Evolutionary conservation across 2,113 vertebrate species (phyloP), one percentile per base, ranked within the genome.

Genomic region (Cochlearius cochlearius): DNA sequence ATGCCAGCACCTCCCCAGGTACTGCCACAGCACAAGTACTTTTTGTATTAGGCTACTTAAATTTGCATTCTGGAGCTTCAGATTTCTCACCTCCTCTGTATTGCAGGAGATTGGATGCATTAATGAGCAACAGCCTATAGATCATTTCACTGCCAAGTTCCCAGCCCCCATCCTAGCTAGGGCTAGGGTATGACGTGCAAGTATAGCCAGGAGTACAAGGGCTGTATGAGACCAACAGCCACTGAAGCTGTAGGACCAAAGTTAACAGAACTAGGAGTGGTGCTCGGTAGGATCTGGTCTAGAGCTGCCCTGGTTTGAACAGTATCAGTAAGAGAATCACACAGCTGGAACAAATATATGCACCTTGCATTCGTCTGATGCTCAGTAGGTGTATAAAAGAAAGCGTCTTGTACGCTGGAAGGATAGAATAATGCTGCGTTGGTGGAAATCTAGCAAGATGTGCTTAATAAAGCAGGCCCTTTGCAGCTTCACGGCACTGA

Each of bases 381-480:
- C 38, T 93, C 60, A 67, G 50, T 19, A 47, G 32, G 29, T 63
- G 13, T 69, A 45, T 45, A 6, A n/a, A 75, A 79, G 41, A 63
- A 43, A 16, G 25, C 10, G 19, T 41, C 22, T 38, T 49, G 9
- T 19, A 4, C n/a, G 50, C 62, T 91, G 87, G 62, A 90, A 94
- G 81, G 78, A 53, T 7, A 74, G 53, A 82, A 73, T 25, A 72
- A 41, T 80, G 94, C 92, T 90, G 85, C 3, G 2, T 56, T 9
- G 3, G 82, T 90, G 95, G 88, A 92, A 96, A 90, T 36, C 32
- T 13, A 73, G 74, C 11, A 96, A 11, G 58, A 87, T 80, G 32
- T 77, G 75, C 84, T 85, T 86, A 80, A 96, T 88, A 62, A 91
- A 96, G 77, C 34, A 68, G 36, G 41, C 10, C 38, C 25, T 80